Evolutionary conservation across 1,140 invertebrate genomes (phyloP).

Genomic region (Caerostris darwini): DNA sequence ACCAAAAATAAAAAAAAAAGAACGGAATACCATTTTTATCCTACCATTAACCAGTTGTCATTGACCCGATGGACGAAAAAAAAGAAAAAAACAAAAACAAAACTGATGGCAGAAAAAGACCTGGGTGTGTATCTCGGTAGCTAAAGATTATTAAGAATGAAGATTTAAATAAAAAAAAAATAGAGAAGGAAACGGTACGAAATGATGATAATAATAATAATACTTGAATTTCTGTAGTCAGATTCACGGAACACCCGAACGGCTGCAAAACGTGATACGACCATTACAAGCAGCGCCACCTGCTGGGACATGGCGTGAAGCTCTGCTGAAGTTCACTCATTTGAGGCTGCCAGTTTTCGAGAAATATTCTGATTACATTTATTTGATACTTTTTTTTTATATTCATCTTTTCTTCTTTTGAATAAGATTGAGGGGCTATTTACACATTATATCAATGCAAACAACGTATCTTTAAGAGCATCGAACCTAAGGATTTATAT

Average conservation of each 20-base stretch:
- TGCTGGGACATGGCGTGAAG: constrained; percentile 5
- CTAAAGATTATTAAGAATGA: constrained; percentile 68
- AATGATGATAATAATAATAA: constrained; percentile 74
- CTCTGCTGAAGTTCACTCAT: not conserved
- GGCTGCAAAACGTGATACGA: constrained; percentile 47
- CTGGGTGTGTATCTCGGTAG: constrained; percentile 66
- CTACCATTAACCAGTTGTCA: constrained; percentile 29
- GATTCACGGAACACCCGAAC: constrained; percentile 36
- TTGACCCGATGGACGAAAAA: constrained; percentile 45
- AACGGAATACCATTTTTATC: not conserved
- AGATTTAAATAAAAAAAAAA: constrained; percentile 49
- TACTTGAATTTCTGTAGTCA: constrained; percentile 62
- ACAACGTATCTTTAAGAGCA: not conserved
- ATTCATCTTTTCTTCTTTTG: not conserved
- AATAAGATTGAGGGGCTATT: not conserved
- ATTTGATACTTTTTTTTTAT: not conserved
- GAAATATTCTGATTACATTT: constrained; percentile 24
- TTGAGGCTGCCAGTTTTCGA: not conserved
- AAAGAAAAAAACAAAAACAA: not conserved
- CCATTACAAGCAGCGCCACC: constrained; percentile 68
- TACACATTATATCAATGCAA: not conserved
- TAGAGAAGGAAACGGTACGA: constrained; percentile 16
- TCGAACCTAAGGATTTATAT: too few relatives aligned
- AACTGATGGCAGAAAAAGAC: constrained; percentile 1
- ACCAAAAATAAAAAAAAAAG: not conserved